These are phyloP conservation scores for Rotaria macrura DNA, from an alignment of 2,888 invertebrate genomes.

Conservation along the genomic window DNA sequence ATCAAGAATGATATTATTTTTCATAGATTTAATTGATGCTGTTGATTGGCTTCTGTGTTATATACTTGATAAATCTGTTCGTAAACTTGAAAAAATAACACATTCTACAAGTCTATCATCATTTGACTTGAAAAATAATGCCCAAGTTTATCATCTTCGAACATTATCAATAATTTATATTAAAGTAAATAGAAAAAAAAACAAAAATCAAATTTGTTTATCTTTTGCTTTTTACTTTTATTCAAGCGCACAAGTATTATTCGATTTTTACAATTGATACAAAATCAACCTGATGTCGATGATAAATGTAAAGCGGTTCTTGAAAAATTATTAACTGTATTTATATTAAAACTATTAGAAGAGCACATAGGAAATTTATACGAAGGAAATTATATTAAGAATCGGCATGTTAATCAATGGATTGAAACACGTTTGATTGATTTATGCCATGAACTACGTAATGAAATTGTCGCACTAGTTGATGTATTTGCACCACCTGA, in stretches of 20 bases:
- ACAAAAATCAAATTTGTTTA: no score
- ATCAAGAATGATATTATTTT: no score
- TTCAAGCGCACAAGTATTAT: constrained; percentile 43
- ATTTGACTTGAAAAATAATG: constrained; percentile 70
- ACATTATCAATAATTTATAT: constrained; percentile 68
- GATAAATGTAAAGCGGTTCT: constrained; percentile 42
- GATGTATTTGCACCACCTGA: constrained; percentile 80
- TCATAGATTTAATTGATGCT: background rate
- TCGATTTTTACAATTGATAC: constrained; percentile 41
- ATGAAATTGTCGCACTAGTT: constrained; percentile 65
- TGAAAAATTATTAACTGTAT: constrained; percentile 43
- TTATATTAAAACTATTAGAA: constrained; percentile 54
- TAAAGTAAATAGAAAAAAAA: no score
- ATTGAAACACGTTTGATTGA: constrained; percentile 61
- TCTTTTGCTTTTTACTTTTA: background rate
- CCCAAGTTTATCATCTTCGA: constrained; percentile 71
- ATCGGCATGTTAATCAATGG: constrained; percentile 48
- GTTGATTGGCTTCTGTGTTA: constrained; percentile 71
- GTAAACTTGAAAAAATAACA: constrained; percentile 52
- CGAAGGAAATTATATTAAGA: constrained; percentile 55
- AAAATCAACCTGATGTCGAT: constrained; percentile 38
- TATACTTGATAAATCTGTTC: constrained; percentile 61
- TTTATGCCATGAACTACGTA: constrained; percentile 62
- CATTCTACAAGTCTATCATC: background rate
- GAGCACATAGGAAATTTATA: constrained; percentile 64